Percentiles rank a stretch among this genome's conserved stretches.
Evolutionary conservation across 2,888 invertebrate genomes (phyloP).

Genomic region (Stenodema calcarata): DNA sequence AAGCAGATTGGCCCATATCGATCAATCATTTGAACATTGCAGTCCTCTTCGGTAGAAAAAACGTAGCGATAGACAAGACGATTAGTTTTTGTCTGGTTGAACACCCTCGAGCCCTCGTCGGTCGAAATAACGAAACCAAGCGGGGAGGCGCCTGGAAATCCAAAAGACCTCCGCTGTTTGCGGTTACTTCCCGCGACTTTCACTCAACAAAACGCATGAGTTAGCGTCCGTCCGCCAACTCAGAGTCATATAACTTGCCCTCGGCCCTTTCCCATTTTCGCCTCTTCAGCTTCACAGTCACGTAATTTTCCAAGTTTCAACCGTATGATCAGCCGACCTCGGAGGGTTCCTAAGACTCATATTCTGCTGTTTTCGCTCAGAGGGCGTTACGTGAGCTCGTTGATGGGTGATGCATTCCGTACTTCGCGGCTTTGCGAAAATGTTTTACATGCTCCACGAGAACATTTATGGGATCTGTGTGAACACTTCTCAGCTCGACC

Average conservation of each 20-base stretch:
- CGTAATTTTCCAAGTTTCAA: not conserved
- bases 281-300: not conserved
- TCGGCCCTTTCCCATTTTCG: not conserved
- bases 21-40: too few relatives aligned
- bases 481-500: too few relatives aligned
- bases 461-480: not conserved
- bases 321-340: not conserved
- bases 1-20: too few relatives aligned
- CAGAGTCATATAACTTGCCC: not conserved
- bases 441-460: not conserved
- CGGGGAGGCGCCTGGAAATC: not conserved
- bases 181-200: not conserved
- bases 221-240: not conserved
- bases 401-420: not conserved
- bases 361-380: not conserved
- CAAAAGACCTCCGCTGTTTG: not conserved
- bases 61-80: not conserved
- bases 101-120: not conserved
- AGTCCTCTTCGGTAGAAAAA: too few relatives aligned
- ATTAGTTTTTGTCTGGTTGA: not conserved
- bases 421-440: not conserved
- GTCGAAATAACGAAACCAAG: not conserved
- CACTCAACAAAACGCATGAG: not conserved
- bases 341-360: not conserved
- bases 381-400: not conserved